Evolutionary conservation across 2,797 vertebrate genomes (phyloP), one percentile per base, ranked within the genome.

Genomic region (Lagorchestes hirsutus): DNA sequence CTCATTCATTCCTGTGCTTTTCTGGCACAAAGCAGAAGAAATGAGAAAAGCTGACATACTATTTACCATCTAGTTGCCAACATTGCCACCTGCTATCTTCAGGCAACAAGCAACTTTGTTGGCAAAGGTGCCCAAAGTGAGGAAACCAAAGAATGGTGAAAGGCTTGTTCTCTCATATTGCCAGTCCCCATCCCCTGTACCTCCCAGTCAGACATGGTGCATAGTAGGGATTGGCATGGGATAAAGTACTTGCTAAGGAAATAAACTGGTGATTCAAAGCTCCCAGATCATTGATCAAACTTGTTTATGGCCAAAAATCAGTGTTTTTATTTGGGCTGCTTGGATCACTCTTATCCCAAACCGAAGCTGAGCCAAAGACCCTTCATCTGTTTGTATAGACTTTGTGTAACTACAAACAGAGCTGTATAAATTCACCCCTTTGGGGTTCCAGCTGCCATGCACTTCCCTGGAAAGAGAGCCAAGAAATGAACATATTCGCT

Each of bases 231-330:
- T 74, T 98, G 97, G 95, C 97, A 95, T 92, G 90, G 0, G 0
- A 96, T 97, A 95, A 98, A 98, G 94, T 93, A 95, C 96, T 98
- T 97, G 46, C 96, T 97, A 92, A 97, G 95, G 97, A 97, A 98
- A 97, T 14, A 97, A 92, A 97, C 93, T 92, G 92, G 94, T 0
- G 2, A 96, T 90, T 67, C 95, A 97, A 94, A 97, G 55, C 56
- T 97, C 82, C 97, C 90, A 98, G 96, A 74, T 97, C 95, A 96
- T 96, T 98, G 97, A 98, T 98, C 97, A 98, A 97, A 97, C 92
- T 97, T 97, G 97, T 98, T 96, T 97, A 28, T 97, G 93, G 94
- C 92, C 95, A 98, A 96, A 97, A 98, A 96, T 96, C 92, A 93
- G 18, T 97, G 58, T 97, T 97, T 98, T 98, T 55, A 96, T 97